These are phyloP conservation scores for Phalanger gymnotis DNA, from an alignment of 2,797 vertebrate species.

Conservation along the genomic window DNA sequence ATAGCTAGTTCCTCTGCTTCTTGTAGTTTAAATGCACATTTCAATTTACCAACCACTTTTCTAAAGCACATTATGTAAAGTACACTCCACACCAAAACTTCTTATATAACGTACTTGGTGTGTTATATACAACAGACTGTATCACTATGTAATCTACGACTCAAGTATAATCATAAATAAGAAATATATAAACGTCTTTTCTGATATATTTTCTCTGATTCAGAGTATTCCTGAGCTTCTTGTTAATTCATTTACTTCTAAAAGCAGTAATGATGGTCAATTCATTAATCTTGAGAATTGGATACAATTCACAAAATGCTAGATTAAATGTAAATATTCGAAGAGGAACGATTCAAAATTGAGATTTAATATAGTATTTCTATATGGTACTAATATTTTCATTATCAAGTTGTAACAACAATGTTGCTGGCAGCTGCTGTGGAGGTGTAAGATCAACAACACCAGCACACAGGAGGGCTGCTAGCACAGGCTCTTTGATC, in stretches of 20 bases:
- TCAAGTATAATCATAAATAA: neutral
- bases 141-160: neutral
- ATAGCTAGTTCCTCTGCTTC: neutral
- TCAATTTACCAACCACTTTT: neutral
- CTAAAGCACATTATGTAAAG: neutral
- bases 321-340: neutral
- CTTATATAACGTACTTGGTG: neutral
- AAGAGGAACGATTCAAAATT: neutral
- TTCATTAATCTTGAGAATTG: neutral
- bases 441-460: too few relatives aligned
- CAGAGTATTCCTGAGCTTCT: conserved; percentile 37
- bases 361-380: neutral
- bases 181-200: neutral
- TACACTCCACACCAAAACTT: neutral
- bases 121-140: neutral
- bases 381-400: neutral
- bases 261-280: neutral
- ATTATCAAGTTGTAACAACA: too few relatives aligned
- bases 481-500: too few relatives aligned
- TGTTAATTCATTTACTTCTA: conserved; percentile 39
- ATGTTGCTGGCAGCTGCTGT: too few relatives aligned
- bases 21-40: neutral
- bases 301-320: neutral
- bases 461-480: too few relatives aligned
- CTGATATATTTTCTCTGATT: neutral